These are phyloP conservation scores for Hydrochoerus hydrochaeris DNA, from an alignment of 2,113 vertebrate genomes.

Conservation along the genomic window DNA sequence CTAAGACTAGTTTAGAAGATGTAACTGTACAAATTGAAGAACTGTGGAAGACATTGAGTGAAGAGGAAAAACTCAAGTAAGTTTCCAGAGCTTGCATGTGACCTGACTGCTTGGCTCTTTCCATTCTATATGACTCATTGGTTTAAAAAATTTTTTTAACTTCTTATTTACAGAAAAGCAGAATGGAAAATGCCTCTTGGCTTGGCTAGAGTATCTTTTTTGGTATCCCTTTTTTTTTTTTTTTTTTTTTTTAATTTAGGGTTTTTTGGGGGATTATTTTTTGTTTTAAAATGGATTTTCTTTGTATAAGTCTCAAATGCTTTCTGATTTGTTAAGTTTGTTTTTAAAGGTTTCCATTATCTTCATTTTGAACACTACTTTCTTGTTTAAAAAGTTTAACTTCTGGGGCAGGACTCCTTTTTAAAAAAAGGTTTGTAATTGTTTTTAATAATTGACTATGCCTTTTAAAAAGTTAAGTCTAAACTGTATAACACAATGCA, in stretches of 20 bases:
- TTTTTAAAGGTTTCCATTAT: constrained; percentile 79
- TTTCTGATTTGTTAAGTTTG: constrained; percentile 76
- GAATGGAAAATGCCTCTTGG: constrained; percentile 83
- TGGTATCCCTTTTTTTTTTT: constrained; percentile 66
- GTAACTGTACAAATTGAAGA: constrained; percentile 87
- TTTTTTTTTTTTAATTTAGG: constrained; percentile 33
- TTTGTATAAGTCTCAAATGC: constrained; percentile 75
- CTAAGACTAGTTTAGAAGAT: constrained; percentile 88
- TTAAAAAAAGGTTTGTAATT: not conserved
- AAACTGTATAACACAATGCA: not conserved
- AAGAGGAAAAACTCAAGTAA: constrained; percentile 94
- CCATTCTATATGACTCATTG: constrained; percentile 86
- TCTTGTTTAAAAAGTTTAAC: not conserved
- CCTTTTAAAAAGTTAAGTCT: not conserved
- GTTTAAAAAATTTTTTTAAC: constrained; percentile 66
- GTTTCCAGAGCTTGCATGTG: constrained; percentile 88
- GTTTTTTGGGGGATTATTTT: not conserved
- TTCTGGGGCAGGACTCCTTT: not conserved
- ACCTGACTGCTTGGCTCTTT: constrained; percentile 82
- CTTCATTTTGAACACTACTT: constrained; percentile 49
- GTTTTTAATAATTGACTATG: constrained; percentile 29
- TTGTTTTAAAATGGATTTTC: constrained; percentile 24
- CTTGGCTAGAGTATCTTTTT: constrained; percentile 65
- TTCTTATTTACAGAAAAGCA: constrained; percentile 81
- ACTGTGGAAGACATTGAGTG: constrained; percentile 92